These are phyloP conservation scores for Cydia strobilella DNA, from an alignment of 1,140 invertebrate species.

Conservation along the genomic window DNA sequence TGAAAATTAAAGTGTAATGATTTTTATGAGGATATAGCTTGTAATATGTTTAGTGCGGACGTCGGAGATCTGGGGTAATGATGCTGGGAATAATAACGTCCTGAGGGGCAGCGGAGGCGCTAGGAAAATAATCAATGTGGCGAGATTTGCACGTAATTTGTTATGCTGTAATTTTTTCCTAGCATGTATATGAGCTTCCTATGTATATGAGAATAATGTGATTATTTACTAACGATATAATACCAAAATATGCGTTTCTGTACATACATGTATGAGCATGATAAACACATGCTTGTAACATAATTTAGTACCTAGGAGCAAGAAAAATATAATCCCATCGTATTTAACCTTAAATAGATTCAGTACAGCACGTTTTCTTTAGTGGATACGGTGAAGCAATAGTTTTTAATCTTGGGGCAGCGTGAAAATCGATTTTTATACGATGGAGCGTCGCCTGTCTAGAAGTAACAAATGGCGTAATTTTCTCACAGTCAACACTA, in stretches of 20 bases:
- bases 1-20: conserved; percentile 13
- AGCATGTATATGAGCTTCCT: no score
- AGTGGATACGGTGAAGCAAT: background rate
- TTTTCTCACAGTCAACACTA: conserved; percentile 43
- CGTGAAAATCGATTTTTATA: conserved; percentile 27
- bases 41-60: background rate
- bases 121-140: conserved; percentile 9
- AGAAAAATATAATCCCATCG: no score
- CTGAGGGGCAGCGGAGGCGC: conserved; percentile 1
- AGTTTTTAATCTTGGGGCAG: conserved; percentile 19
- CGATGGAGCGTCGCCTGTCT: conserved; percentile 37
- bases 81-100: conserved; percentile 8
- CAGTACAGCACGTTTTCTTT: background rate
- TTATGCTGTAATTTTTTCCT: background rate
- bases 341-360: no score
- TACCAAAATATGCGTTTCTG: no score
- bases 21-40: conserved; percentile 16
- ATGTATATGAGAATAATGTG: no score
- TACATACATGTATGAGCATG: no score
- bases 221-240: no score
- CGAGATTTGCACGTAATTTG: background rate
- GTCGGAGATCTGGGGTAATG: conserved; percentile 27
- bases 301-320: no score
- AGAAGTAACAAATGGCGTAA: conserved; percentile 45
- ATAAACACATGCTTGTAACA: no score